A percentile compares a stretch with the other conserved stretches of the same genome.
Conservation (phyloP, 2,113 vertebrate species). For the Thalassarche chlororhynchos region DNA sequence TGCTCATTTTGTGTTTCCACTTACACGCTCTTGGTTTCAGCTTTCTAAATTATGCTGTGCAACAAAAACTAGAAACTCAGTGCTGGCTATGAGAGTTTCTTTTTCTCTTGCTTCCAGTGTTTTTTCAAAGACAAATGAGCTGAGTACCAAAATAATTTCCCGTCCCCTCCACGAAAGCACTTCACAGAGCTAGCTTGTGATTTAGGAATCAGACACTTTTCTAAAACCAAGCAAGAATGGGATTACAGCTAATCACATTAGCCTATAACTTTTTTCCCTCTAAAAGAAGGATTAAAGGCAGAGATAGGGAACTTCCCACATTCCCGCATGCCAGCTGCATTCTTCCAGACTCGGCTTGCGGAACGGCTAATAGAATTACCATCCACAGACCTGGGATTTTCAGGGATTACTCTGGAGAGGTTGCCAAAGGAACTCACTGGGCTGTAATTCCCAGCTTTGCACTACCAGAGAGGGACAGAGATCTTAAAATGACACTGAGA, state of each 20-base stretch:
- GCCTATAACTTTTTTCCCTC: background rate
- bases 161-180: background rate
- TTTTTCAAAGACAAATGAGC: background rate
- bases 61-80: background rate
- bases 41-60: background rate
- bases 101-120: background rate
- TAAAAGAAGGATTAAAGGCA: conserved; percentile 48
- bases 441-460: background rate
- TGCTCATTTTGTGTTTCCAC: background rate
- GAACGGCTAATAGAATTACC: conserved; percentile 56
- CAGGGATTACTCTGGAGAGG: conserved; percentile 23
- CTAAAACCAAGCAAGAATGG: conserved; percentile 40
- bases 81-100: background rate
- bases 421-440: background rate
- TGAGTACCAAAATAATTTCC: background rate
- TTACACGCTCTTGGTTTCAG: background rate
- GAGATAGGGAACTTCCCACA: conserved; percentile 33
- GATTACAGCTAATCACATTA: conserved; percentile 64
- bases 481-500: conserved; percentile 33
- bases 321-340: conserved; percentile 32
- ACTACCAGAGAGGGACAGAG: background rate
- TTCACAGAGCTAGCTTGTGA: background rate
- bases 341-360: conserved; percentile 10
- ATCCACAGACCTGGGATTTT: conserved; percentile 47
- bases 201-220: conserved; percentile 12